These are phyloP conservation scores for Phaonia tiefii DNA, from an alignment of 2,888 invertebrate species.

Conservation along the genomic window DNA sequence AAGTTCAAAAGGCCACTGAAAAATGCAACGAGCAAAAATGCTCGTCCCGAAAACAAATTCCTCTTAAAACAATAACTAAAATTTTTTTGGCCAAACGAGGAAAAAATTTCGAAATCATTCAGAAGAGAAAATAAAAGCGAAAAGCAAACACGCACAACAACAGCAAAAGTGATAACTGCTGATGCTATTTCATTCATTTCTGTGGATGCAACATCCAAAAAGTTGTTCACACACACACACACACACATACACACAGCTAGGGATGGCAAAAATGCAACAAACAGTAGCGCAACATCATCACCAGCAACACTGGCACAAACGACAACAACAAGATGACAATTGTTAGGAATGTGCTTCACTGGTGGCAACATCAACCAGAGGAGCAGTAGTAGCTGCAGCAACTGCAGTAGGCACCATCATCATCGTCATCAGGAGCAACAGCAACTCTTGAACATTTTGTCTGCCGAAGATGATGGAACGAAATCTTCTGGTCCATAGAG, in stretches of 20 bases:
- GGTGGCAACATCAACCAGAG: too few species aligned
- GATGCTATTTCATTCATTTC: not conserved
- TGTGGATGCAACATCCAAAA: constrained; percentile 12
- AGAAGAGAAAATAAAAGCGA: not conserved
- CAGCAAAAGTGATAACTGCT: constrained; percentile 41
- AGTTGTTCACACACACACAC: too few species aligned
- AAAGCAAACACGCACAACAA: constrained; percentile 13
- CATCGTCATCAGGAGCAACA: too few species aligned
- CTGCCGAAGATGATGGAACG: too few species aligned
- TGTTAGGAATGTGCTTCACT: constrained; percentile 29
- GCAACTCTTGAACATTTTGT: too few species aligned
- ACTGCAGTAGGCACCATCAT: too few species aligned
- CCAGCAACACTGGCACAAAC: constrained; percentile 29
- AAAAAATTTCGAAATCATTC: too few species aligned
- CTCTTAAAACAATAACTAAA: constrained; percentile 39
- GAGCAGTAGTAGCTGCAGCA: too few species aligned
- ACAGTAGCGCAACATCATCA: constrained; percentile 25
- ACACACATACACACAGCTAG: not conserved
- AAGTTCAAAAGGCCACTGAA: constrained; percentile 37
- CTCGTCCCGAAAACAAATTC: constrained; percentile 11
- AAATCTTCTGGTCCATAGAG: not conserved
- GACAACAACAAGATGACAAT: constrained; percentile 21
- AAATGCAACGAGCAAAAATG: constrained; percentile 37
- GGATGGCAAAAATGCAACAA: constrained; percentile 55
- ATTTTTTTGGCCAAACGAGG: constrained; percentile 13